Evolutionary conservation across 2,888 invertebrate genomes (phyloP), one percentile per base, ranked within the genome.

Genomic region (Sphaeridia pumilis): DNA sequence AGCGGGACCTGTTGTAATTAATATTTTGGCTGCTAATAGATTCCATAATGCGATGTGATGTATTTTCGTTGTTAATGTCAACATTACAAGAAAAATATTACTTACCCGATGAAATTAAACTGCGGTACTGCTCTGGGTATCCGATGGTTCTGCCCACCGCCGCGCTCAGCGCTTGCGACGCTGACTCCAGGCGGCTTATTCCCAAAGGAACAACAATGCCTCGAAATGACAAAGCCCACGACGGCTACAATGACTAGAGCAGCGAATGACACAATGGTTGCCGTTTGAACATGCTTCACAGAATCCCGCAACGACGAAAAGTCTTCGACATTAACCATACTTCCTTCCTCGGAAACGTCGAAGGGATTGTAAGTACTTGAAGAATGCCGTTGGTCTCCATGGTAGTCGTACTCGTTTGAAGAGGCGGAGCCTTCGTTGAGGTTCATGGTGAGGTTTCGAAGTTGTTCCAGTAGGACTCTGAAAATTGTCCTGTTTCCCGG

Each of bases 61-160:
- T n/a, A n/a, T n/a, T n/a, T n/a, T n/a, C n/a, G n/a, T n/a, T n/a
- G n/a, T n/a, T n/a, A n/a, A n/a, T n/a, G n/a, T n/a, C n/a, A n/a
- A n/a, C n/a, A n/a, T n/a, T n/a, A n/a, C n/a, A n/a, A n/a, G n/a
- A n/a, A 31, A 31, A 10, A 38, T 38, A 17, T 20, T 38, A 14
- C 31, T 38, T 38, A 38, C 38, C 52, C 52, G 12, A 52, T 25
- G n/a, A 52, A 52, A 31, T 46, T 52, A 35, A 52, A 52, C 36
- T 52, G 52, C 7, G 46, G 28, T n/a, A 38, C 26, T 36, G 31
- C 1, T 22, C 27, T 43, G 20, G 38, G n/a, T 41, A 41, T 2
- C 12, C 38, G 25, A 7, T n/a, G n/a, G n/a, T n/a, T n/a, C n/a
- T n/a, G n/a, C n/a, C n/a, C n/a, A n/a, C n/a, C n/a, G n/a, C n/a